These are phyloP conservation scores for Pseudolycoriella hygida DNA, from an alignment of 2,888 invertebrate genomes.

Conservation along the genomic window DNA sequence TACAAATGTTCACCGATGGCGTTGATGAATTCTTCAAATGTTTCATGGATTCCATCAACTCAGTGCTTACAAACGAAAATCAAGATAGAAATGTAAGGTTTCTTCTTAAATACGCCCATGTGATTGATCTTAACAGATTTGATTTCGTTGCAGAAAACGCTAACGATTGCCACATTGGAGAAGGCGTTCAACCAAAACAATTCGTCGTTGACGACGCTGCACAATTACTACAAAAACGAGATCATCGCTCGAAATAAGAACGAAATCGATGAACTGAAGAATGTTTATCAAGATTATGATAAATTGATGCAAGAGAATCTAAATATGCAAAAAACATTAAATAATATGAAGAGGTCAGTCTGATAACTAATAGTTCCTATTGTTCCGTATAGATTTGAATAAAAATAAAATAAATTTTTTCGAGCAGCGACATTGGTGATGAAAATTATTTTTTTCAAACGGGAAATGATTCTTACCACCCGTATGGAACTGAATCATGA, in stretches of 20 bases:
- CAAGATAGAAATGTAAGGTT: conserved; percentile 11
- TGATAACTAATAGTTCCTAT: no score
- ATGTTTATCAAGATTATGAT: conserved; percentile 24
- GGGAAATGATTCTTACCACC: no score
- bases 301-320: conserved; percentile 28
- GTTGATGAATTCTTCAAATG: conserved; percentile 22
- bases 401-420: no score
- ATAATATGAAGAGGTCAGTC: no score
- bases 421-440: no score
- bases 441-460: no score
- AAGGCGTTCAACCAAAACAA: conserved; percentile 21
- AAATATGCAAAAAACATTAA: conserved; percentile 19
- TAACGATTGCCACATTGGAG: conserved; percentile 19
- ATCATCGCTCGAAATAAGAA: conserved; percentile 21
- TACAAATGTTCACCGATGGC: conserved; percentile 22
- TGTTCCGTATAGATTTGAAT: no score
- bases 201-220: conserved; percentile 21
- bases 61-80: conserved; percentile 14
- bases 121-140: background rate
- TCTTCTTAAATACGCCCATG: no score
- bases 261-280: conserved; percentile 24
- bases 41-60: conserved; percentile 18
- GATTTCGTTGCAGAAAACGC: conserved; percentile 11
- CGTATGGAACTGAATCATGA: no score
- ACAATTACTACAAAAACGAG: conserved; percentile 26